Conservation (phyloP, 2,113 vertebrate genomes). For the Pionites leucogaster region DNA sequence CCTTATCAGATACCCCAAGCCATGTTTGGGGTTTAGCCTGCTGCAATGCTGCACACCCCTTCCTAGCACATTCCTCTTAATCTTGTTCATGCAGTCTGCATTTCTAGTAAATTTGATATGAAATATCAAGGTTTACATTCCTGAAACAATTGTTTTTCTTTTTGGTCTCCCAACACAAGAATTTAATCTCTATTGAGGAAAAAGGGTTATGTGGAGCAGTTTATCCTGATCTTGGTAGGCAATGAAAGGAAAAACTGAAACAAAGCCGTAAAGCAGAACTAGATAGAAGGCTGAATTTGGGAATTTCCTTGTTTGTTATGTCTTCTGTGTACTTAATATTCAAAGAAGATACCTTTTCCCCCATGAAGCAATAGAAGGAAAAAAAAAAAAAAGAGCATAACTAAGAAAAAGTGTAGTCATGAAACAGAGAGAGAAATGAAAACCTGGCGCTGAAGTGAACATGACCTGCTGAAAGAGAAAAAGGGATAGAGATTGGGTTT, state of each 20-base stretch:
- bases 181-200: conserved; percentile 11
- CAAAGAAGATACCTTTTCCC: not conserved
- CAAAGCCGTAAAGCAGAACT: not conserved
- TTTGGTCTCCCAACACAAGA: not conserved
- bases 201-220: conserved; percentile 23
- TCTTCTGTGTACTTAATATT: not conserved
- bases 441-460: not conserved
- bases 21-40: not conserved
- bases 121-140: not conserved
- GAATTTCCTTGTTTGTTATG: not conserved
- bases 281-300: not conserved
- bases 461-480: not conserved
- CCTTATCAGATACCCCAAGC: not conserved
- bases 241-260: not conserved
- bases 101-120: not conserved
- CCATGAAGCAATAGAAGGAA: not conserved
- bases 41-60: not conserved
- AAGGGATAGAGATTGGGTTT: not conserved
- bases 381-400: not conserved
- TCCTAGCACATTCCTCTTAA: not conserved
- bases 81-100: not conserved
- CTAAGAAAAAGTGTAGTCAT: not conserved
- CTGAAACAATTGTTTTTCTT: not conserved
- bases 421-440: not conserved
- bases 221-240: not conserved